Evolutionary conservation across 1,140 invertebrate species (phyloP), one percentile per base, ranked within the genome.

Genomic region (Pentalonia nigronervosa): DNA sequence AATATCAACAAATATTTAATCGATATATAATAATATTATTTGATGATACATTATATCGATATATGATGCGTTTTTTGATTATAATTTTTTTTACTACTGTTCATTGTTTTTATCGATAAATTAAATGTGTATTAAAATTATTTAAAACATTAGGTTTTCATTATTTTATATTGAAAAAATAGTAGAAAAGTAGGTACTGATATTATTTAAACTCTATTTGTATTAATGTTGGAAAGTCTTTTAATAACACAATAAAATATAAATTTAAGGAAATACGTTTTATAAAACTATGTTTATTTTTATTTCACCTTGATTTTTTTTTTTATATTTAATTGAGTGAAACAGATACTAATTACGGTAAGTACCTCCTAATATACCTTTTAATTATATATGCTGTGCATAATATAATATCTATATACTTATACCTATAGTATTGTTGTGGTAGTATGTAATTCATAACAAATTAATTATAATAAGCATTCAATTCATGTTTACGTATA

Each of bases 381-480:
- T n/a, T 67, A 67, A 67, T 67, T 67, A 67, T 67, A 67, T 30
- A n/a, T n/a, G 11, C 11, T 2, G 30, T 30, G 3, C 60, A 67
- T 14, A 50, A 11, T 3, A 60, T 67, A 67, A 30, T 30, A 67
- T 67, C 14, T 67, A 67, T 14, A 11, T 67, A 60, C 7, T 8
- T 60, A 56, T 25, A 25, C 30, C 30, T 9, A 67, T n/a, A 67
- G 30, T 11, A 67, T 67, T 67, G 30, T 67, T n/a, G 30, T 67
- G 11, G 9, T 67, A 67, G 11, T 67, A n/a, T 30, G 56, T 60
- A 56, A 67, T 67, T 67, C 30, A 14, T 14, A n/a, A n/a, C 30
- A 67, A 67, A 67, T 67, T 67, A 67, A 67, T 67, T 67, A 67
- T 67, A 67, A 67, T 67, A n/a, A n/a, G 60, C 60, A 67, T 67